Conservation (phyloP, 2,888 invertebrate genomes). For the Noctua janthe region DNA sequence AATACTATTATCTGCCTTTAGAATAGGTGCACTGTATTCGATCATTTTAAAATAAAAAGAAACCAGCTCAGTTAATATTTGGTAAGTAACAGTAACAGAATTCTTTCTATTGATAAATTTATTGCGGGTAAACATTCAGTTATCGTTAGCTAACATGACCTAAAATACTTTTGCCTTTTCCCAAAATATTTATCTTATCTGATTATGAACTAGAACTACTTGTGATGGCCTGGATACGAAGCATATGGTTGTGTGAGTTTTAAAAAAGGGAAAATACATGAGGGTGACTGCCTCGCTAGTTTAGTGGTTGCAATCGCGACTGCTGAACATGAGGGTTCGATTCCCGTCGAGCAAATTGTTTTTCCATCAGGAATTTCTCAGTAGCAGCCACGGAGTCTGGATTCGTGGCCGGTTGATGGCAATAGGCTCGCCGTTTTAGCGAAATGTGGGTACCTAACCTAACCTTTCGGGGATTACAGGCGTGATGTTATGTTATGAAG, state of each 20-base stretch:
- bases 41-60: background rate
- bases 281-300: no score
- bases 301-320: no score
- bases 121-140: conserved; percentile 52
- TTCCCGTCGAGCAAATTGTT: no score
- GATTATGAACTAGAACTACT: conserved; percentile 48
- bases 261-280: background rate
- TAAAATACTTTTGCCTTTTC: conserved; percentile 46
- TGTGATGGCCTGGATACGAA: conserved; percentile 41
- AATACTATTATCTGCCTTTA: background rate
- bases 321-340: no score
- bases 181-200: conserved; percentile 60
- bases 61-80: conserved; percentile 11
- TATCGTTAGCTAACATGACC: conserved; percentile 57
- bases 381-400: no score
- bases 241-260: conserved; percentile 31
- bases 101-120: conserved; percentile 45
- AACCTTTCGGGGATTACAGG: no score
- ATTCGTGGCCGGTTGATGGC: no score
- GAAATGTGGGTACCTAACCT: no score
- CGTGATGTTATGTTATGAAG: no score
- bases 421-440: no score
- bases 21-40: background rate
- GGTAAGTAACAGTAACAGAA: conserved; percentile 4
- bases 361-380: no score